Evolutionary conservation across 2,113 vertebrate genomes (phyloP).

Genomic region (Crocuta crocuta): DNA sequence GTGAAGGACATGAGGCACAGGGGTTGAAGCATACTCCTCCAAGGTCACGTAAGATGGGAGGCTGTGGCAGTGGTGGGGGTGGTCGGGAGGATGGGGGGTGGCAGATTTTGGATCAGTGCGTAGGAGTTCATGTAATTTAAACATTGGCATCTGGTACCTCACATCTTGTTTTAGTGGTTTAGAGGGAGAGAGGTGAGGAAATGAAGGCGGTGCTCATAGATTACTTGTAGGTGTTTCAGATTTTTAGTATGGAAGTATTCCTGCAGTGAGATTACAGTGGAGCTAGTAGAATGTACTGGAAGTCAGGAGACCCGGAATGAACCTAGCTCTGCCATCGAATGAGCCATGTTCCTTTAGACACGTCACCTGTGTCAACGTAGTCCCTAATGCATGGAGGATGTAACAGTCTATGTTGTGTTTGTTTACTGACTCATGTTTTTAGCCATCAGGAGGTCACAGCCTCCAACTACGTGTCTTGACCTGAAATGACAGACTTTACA

Average conservation of each 20-base stretch:
- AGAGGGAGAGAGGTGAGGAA: background rate
- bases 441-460: background rate
- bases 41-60: background rate
- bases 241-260: background rate
- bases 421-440: background rate
- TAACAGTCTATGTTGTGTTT: background rate
- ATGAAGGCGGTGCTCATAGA: background rate
- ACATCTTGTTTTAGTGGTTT: background rate
- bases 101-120: background rate
- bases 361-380: fast-evolving
- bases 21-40: fast-evolving
- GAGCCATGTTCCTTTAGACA: background rate
- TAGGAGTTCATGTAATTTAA: background rate
- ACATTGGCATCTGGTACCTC: background rate
- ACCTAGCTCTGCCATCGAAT: background rate
- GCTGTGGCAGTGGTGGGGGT: fast-evolving
- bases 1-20: background rate
- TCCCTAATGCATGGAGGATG: fast-evolving
- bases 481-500: background rate
- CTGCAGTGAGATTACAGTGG: background rate
- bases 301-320: background rate
- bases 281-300: background rate
- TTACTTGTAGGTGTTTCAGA: background rate
- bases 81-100: background rate
- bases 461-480: background rate